phyloP scores from a whole-genome alignment of 2,888 invertebrate genomes.

The Alloscopus bannaensis region DNA sequence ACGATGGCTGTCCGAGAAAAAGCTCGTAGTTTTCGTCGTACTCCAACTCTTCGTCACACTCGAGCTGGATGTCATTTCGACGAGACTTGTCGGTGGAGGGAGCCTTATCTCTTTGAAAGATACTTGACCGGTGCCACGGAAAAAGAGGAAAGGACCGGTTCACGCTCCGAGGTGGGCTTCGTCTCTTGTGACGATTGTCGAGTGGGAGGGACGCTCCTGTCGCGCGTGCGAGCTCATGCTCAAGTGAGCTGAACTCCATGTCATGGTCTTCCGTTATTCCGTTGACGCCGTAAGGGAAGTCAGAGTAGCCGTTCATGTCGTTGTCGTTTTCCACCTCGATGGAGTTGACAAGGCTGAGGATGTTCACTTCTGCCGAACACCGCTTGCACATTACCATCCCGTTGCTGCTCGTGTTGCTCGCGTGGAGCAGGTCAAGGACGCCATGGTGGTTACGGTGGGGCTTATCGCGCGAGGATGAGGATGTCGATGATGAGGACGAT shows the following conservation, averaged over 20 bases:
- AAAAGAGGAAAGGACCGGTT: conserved; percentile 61
- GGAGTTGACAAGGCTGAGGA: conserved; percentile 70
- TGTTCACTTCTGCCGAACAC: conserved; percentile 70
- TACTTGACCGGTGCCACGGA: conserved; percentile 61
- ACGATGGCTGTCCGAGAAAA: conserved; percentile 59
- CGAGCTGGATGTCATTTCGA: conserved; percentile 45
- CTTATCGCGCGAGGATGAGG: conserved; percentile 34
- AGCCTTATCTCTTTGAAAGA: conserved; percentile 55
- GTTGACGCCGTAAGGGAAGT: conserved; percentile 52
- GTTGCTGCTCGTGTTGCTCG: conserved; percentile 10
- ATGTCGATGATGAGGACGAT: conserved; percentile 44
- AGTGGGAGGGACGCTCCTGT: conserved; percentile 61
- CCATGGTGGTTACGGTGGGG: conserved; percentile 43
- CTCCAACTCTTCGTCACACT: conserved; percentile 62
- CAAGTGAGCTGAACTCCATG: conserved; percentile 67
- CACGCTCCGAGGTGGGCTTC: conserved; percentile 17
- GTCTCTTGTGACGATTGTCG: conserved; percentile 53
- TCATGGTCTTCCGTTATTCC: conserved; percentile 65
- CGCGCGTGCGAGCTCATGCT: conserved; percentile 70
- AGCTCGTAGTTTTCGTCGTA: conserved; percentile 68
- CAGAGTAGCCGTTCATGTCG: conserved; percentile 50
- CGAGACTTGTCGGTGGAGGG: conserved; percentile 13
- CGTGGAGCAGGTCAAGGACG: conserved; percentile 16
- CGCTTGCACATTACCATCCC: conserved; percentile 65
- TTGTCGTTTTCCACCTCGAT: conserved; percentile 66